Evolutionary conservation across 2,797 vertebrate species (phyloP).

Genomic region (Tokudaia muenninki): DNA sequence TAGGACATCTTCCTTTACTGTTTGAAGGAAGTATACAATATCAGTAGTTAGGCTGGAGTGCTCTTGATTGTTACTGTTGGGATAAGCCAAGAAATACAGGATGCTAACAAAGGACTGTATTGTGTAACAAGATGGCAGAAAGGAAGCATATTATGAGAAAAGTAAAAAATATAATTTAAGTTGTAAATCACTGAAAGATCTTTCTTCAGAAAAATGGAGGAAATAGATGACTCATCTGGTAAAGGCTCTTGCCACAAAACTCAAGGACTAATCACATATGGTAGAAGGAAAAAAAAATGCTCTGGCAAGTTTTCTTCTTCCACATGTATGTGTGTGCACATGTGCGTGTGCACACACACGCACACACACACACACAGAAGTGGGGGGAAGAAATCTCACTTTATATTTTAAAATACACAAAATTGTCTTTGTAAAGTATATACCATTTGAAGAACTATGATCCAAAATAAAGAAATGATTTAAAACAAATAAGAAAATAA

Average conservation of each 20-base stretch:
- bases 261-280: neutral
- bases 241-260: neutral
- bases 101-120: neutral
- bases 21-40: slow-evolving; percentile 25
- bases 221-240: neutral
- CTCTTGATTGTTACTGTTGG: slow-evolving; percentile 10
- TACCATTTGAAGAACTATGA: neutral
- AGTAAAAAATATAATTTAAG: neutral
- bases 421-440: neutral
- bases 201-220: neutral
- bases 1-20: neutral
- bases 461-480: neutral
- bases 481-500: slow-evolving; percentile 13
- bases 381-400: neutral
- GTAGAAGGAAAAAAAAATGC: neutral
- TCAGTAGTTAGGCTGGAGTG: neutral
- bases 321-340: neutral
- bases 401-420: neutral
- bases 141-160: neutral
- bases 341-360: too few species aligned
- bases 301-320: neutral
- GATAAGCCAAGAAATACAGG: neutral
- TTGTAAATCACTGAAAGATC: neutral
- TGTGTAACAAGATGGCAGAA: neutral
- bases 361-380: too few species aligned